Conservation (phyloP, 2,797 vertebrate genomes). For the Sylvilagus floridanus region DNA sequence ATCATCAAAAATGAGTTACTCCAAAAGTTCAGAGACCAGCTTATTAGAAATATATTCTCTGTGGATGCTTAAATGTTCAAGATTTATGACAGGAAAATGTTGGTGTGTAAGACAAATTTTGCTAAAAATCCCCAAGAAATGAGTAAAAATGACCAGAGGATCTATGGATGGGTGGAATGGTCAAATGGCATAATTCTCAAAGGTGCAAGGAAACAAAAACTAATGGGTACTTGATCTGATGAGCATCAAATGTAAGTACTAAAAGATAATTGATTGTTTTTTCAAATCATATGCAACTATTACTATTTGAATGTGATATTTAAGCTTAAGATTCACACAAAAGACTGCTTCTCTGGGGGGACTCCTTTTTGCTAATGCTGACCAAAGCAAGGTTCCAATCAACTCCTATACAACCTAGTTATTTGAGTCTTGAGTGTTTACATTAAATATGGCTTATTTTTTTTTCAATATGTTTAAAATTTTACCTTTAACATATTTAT, state of each 20-base stretch:
- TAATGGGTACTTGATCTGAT: neutral
- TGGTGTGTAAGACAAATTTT: neutral
- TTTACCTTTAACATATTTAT: neutral
- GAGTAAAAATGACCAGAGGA: neutral
- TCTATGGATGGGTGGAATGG: neutral
- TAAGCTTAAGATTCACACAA: neutral
- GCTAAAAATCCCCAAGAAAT: neutral
- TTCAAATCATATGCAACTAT: neutral
- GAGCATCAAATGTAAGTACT: neutral
- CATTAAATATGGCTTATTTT: neutral
- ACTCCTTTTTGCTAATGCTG: neutral
- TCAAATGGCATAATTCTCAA: neutral
- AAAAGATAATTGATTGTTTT: conserved; percentile 1
- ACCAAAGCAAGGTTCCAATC: neutral
- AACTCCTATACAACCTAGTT: neutral
- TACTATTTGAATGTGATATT: neutral
- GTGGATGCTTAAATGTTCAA: neutral
- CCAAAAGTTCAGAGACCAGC: neutral
- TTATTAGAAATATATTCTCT: neutral
- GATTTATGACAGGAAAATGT: neutral
- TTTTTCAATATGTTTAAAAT: neutral
- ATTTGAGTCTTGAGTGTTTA: neutral
- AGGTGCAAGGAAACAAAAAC: neutral
- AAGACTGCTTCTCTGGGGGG: neutral
- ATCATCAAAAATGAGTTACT: neutral